Base-by-base conservation (phyloP, 2,888 invertebrate species). In the Stenchaetothrips biformis region DNA sequence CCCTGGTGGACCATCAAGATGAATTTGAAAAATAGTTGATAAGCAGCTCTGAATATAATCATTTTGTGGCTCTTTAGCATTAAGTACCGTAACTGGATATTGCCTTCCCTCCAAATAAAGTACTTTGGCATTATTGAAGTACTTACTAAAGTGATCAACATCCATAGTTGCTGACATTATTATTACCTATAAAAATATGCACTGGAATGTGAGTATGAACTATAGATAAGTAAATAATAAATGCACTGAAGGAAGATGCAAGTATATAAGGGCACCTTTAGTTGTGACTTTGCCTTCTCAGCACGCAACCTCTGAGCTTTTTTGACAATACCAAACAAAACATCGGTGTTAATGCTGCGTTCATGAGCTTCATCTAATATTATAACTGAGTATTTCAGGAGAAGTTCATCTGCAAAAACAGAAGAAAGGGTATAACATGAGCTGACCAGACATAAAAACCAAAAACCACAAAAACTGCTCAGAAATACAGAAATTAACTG, bases 91-190 rank as follows among this genome's bases (percentile, higher is more conserved):
- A 0, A 95, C 93, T 0, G 95, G 94, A 87, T 91, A 93, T 59
- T 95, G 95, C 82, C 98, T 89, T 0, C 99, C 99, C 87, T 96
- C 94, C 78, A 99, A 88, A 86, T 97, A 97, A 84, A 97, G 89
- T 0, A 95, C 95, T 78, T 93, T 93, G 79, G 95, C 95, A 81
- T 93, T 91, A 84, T 94, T 91, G 86, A 97, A 99, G 86, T 97
- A 99, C 82, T 91, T 89, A 59, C 94, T 92, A 87, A 99, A 98
- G 85, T 95, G 93, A 86, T 96, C 96, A 11, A 96, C 96, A 87
- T 98, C 96, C 96, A 98, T 97, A 18, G 98, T 98, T 0, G 98
- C 98, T 0, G 97, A 98, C 92, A 97, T 97, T 79, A 97, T 89
- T 59, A 98, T 91, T 37, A 96, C 88, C 93, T 94, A 85, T 18